Base-by-base conservation (phyloP, 2,797 vertebrate species). In the Cercopithecus petaurista region DNA sequence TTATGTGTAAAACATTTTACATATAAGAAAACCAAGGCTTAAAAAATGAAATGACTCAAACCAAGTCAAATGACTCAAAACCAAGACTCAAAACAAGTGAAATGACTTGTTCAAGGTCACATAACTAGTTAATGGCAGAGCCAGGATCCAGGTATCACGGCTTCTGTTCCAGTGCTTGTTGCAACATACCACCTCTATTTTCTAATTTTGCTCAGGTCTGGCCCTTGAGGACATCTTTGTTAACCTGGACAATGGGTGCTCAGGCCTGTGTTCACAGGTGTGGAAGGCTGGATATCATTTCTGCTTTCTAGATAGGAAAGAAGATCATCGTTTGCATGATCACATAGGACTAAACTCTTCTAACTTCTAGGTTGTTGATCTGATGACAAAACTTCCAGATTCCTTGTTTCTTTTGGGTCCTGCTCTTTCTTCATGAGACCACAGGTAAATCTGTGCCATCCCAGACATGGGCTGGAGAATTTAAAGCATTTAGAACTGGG, bases 401-500 rank as follows among this genome's bases (percentile, higher is more conserved):
- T 90, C 50, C 22, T 55, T 72, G 4, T 79, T 91, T 94, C 30
- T 48, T 83, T 55, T 50, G n/a, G 13, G 28, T 79, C 41, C 11
- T 72, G 3, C 57, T 86, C 12, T 77, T 94, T 77, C 10, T 75
- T 57, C 2, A 12, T 48, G 64, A 93, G 48, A 67, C 6, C 28
- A 46, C 39, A 77, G 46, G 7, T 48, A 86, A 93, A 36, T 59
- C 5, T 10, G 24, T 85, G 28, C 3, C 15, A 61, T 67, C 28
- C n/a, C 15, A 83, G 88, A 90, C 88, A 14, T 39, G 13, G 64
- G 8, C 36, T 92, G 61, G 72, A 77, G 15, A 88, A 96, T 72
- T 73, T 93, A 90, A 95, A 92, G 22, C 19, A 52, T 61, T 33
- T 88, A 39, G 61, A 96, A 96, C 87, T 36, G 33, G n/a, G n/a